Conservation (phyloP, 2,888 invertebrate species). For the Trissolcus brochymenae region DNA sequence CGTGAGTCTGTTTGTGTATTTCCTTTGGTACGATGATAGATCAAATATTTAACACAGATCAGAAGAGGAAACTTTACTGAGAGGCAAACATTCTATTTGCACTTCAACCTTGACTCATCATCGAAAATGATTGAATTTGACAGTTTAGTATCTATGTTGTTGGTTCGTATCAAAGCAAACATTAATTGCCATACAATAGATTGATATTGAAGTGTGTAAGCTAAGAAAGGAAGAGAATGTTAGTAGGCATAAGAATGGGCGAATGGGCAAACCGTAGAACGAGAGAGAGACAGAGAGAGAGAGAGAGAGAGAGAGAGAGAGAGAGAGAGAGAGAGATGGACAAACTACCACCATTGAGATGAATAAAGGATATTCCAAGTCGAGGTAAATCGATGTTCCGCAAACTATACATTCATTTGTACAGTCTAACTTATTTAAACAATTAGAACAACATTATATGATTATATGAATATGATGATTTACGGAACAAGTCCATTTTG, state of each 20-base stretch:
- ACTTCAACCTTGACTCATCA: slow-evolving; percentile 10
- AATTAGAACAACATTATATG: slow-evolving; percentile 7
- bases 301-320: background rate
- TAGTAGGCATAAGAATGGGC: background rate
- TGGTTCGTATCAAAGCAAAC: slow-evolving; percentile 30
- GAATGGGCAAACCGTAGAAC: background rate
- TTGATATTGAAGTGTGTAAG: slow-evolving; percentile 15
- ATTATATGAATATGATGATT: background rate
- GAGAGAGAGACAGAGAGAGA: slow-evolving; percentile 5
- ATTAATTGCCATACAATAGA: slow-evolving; percentile 27
- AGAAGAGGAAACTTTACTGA: slow-evolving; percentile 19
- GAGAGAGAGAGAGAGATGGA: background rate
- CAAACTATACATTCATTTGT: slow-evolving; percentile 18
- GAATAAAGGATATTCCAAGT: slow-evolving; percentile 30
- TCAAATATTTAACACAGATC: slow-evolving; percentile 1
- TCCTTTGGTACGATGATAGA: slow-evolving; percentile 3
- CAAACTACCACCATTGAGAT: slow-evolving; percentile 1
- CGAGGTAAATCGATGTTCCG: slow-evolving; percentile 21
- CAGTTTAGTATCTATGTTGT: slow-evolving; percentile 21
- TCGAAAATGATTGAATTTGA: slow-evolving; percentile 31
- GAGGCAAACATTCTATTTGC: slow-evolving; percentile 15
- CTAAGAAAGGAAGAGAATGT: slow-evolving; percentile 12
- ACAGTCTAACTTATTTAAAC: slow-evolving; percentile 14
- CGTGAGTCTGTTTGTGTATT: no score
- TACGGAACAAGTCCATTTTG: no score